Conservation (phyloP, 1,140 invertebrate genomes). For the Drosophila parabipectinata region DNA sequence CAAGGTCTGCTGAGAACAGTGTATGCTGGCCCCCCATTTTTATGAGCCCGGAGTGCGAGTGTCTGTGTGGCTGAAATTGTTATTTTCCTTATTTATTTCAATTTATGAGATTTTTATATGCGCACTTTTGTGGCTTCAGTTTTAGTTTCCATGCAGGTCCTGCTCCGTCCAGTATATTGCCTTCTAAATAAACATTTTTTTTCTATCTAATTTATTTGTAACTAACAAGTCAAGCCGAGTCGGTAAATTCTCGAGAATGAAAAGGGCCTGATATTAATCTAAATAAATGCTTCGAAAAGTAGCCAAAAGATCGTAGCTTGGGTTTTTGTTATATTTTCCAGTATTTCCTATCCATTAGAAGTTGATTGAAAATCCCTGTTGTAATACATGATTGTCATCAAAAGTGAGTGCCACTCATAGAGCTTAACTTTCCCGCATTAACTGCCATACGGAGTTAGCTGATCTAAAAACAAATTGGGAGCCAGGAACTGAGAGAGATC, state of each 20-base stretch:
- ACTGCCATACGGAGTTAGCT: slow-evolving; percentile 1
- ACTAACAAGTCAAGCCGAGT: slow-evolving; percentile 21
- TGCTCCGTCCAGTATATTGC: slow-evolving; percentile 40
- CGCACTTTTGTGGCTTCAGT: slow-evolving; percentile 66
- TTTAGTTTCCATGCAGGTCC: slow-evolving; percentile 34
- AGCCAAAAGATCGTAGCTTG: not conserved
- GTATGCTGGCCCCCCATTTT: slow-evolving; percentile 3
- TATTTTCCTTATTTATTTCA: slow-evolving; percentile 82
- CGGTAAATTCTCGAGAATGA: slow-evolving; percentile 16
- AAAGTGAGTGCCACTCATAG: too few species aligned
- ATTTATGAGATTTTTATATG: slow-evolving; percentile 80
- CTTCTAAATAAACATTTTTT: slow-evolving; percentile 52
- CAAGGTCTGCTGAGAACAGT: slow-evolving; percentile 36
- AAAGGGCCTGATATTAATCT: slow-evolving; percentile 25
- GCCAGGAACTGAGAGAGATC: slow-evolving; percentile 13
- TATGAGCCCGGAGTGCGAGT: slow-evolving; percentile 8
- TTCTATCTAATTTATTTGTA: slow-evolving; percentile 38
- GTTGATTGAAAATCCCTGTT: not conserved
- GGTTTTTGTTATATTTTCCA: too few species aligned
- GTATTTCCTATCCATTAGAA: too few species aligned
- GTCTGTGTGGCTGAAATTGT: slow-evolving; percentile 55
- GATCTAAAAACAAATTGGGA: slow-evolving; percentile 14
- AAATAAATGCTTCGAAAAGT: slow-evolving; percentile 2
- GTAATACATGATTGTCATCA: not conserved
- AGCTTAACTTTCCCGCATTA: slow-evolving; percentile 3